Base-by-base conservation (phyloP, 2,113 vertebrate species). In the Ammodytes dubius region DNA sequence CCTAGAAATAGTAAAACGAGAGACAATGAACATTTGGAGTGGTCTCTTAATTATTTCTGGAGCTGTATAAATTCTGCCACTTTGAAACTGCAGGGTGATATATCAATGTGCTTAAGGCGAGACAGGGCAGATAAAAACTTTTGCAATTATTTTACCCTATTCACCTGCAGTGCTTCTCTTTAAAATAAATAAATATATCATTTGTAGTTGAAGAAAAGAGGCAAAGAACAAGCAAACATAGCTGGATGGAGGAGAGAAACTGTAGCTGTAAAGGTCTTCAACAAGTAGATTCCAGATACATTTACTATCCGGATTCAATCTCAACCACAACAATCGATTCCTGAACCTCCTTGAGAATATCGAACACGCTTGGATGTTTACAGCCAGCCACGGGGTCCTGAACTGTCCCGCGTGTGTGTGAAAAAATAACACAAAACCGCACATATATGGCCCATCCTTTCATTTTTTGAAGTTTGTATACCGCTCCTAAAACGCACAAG, bases 251-350 rank as follows among this genome's bases (percentile, higher is more conserved):
- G 7, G 42, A 54, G 7, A 7, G 8, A 8, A 40, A 4, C 19
- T 27, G 27, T 27, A 12, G 19, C 61, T 4, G 4, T 57, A 69
- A 56, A 14, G 3, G 17, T 64, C 75, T 66, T 53, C 42, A 40
- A 64, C 67, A 37, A 60, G 42, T 8, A 50, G 58, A 78, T 85
- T 83, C 87, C 37, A 11, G 65, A 83, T 77, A 85, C 87, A 85
- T 89, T 90, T 87, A 75, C 74, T 71, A 71, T 77, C 50, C 79
- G 76, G 69, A 90, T 90, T 75, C 60, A 35, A 80, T 88, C 84
- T 59, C 59, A 78, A 75, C 43, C 64, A 59, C 82, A 70, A 71
- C 76, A 81, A 79, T 79, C 73, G 60, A 66, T 84, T 52, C 3
- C 0, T 7, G 5, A 57, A 53, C 35, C 0, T 6, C 63, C 6